Evolutionary conservation across 2,113 vertebrate genomes (phyloP), one percentile per base, ranked within the genome.

Genomic region (Siphamia tubifer): DNA sequence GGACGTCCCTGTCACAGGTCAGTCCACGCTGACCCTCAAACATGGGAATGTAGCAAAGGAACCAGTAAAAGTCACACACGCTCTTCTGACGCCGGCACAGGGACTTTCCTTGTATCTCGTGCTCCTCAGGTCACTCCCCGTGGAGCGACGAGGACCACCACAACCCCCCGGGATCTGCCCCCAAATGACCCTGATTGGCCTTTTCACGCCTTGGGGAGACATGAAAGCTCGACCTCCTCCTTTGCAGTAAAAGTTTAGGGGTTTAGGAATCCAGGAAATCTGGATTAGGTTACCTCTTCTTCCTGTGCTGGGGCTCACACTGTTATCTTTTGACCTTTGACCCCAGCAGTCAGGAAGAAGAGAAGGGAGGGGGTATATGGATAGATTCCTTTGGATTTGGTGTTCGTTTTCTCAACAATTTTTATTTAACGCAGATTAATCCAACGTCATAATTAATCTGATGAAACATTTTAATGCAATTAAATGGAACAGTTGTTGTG

Each of bases 291-390:
- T 90, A 69, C 88, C 51, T 44, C 39, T 32, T 53, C 47, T 53
- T 64, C 83, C 52, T 55, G 76, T 0, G 38, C 63, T 60, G 76
- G 16, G 11, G 34, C 73, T 87, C 80, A 61, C 77, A 61, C 77
- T 69, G 63, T 70, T 85, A 85, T 87, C 84, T 77, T 11, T 20
- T 83, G 84, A 45, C 70, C 74, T 82, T 62, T 84, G 84, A 90
- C 81, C 79, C 77, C 4, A 40, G 34, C 13, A 19, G 39, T 73
- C 74, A 79, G 78, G 60, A 31, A 30, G n/a, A 31, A 66, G 30
- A 2, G 24, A 13, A 40, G 20, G 43, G 21, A 2, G 12, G 8
- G 7, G 12, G 19, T 35, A 7, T 8, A 16, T 20, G 15, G 16
- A n/a, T n/a, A n/a, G n/a, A n/a, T n/a, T n/a, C n/a, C n/a, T n/a